A percentile compares a stretch with the other conserved stretches of the same genome.
Conservation (phyloP, 2,797 vertebrate species). For the Okamejei kenojei region DNA sequence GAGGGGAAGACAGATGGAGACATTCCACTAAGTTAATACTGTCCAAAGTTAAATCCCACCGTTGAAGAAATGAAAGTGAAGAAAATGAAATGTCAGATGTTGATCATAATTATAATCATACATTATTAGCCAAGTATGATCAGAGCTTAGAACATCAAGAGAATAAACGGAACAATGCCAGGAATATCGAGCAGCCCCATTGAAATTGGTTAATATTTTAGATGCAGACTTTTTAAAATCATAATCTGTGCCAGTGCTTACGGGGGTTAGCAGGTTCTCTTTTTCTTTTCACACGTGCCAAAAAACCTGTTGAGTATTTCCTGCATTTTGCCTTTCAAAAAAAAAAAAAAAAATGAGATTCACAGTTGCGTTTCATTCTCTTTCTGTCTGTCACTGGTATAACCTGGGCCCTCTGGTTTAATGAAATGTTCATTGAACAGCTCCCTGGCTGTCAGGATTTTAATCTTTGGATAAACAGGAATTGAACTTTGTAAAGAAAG, state of each 20-base stretch:
- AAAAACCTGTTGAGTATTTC: neutral
- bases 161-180: neutral
- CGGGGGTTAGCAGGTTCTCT: neutral
- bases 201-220: neutral
- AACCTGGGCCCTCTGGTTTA: neutral
- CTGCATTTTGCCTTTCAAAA: neutral
- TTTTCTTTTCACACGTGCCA: neutral
- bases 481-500: constrained; percentile 16
- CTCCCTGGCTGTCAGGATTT: neutral
- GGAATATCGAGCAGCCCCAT: neutral
- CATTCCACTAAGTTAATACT: neutral
- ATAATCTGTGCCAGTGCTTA: neutral
- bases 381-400: neutral
- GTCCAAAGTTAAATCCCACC: neutral
- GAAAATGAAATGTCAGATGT: neutral
- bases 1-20: neutral
- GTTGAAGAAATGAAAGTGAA: neutral
- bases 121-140: no score
- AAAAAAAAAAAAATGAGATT: neutral
- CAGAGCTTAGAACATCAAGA: neutral
- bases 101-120: no score
- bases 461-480: constrained; percentile 30
- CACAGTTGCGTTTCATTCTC: neutral
- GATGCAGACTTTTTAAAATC: neutral
- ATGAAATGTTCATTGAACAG: constrained; percentile 2